Evolutionary conservation across 2,113 vertebrate genomes (phyloP), one percentile per base, ranked within the genome.

Genomic region (Otolemur garnettii): DNA sequence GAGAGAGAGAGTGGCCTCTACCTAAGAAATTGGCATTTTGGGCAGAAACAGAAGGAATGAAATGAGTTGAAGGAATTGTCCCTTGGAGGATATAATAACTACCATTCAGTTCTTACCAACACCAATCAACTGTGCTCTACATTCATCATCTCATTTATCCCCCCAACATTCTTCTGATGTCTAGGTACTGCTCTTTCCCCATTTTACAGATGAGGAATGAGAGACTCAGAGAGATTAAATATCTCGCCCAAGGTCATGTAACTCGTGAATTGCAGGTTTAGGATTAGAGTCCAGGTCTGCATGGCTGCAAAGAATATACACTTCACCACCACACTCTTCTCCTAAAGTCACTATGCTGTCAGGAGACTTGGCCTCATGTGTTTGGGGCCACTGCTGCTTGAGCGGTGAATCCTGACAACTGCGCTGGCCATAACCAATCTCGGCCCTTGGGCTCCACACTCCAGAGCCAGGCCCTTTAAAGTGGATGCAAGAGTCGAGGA

Each of bases 71-170:
- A 93, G 83, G 42, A 87, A 90, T 38, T 93, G 18, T 87, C 28
- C 50, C 64, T 86, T 74, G 60, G 79, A 96, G 59, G 45, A 85
- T 85, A 4, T 57, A 60, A 59, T 50, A 93, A 82, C 7, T 72
- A 24, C n/a, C 53, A n/a, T 50, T 38, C 3, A 85, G 33, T 78
- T 93, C 78, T 87, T 84, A 90, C 33, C 11, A 35, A 59, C 62
- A n/a, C 57, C 57, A n/a, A 30, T 81, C 50, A 84, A 33, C 66
- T 90, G 13, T 79, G 42, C 30, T 87, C 19, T 45, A 19, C 22
- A 83, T 94, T 92, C 69, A 88, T 90, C 87, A 95, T 87, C 35
- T 94, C 91, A 64, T 86, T 91, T 91, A 69, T 90, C 87, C 22
- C 86, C 91, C 81, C 68, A 69, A 55, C 11, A 59, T 84, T 91